These are phyloP conservation scores for Apocrypta bakeri DNA, from an alignment of 1,140 invertebrate species.

Conservation along the genomic window DNA sequence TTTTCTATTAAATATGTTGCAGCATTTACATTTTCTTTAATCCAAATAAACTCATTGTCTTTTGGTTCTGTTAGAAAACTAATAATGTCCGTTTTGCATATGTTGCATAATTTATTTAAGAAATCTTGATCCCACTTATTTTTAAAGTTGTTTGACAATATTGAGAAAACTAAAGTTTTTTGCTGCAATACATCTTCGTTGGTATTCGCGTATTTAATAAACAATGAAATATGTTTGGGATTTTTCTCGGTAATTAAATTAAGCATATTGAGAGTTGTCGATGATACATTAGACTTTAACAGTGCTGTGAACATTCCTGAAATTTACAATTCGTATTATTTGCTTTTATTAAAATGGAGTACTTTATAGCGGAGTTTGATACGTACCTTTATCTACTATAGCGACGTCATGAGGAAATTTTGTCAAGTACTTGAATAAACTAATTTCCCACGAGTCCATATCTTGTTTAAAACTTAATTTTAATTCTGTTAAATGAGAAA, in stretches of 20 bases:
- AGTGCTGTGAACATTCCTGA: slow-evolving; percentile 61
- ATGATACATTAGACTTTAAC: slow-evolving; percentile 55
- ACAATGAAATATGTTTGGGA: slow-evolving; percentile 55
- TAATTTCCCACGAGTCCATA: slow-evolving; percentile 74
- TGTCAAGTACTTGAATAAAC: slow-evolving; percentile 75
- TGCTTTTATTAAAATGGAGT: not conserved
- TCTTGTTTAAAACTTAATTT: slow-evolving; percentile 55
- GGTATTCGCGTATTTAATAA: slow-evolving; percentile 58
- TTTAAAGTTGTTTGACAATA: slow-evolving; percentile 63
- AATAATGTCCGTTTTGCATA: slow-evolving; percentile 60
- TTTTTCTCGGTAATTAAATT: slow-evolving; percentile 62
- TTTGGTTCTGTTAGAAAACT: slow-evolving; percentile 59
- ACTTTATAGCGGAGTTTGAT: slow-evolving; percentile 51
- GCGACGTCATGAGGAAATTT: slow-evolving; percentile 76
- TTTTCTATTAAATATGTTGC: slow-evolving; percentile 63
- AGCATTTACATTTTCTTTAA: slow-evolving; percentile 61
- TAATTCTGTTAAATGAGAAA: slow-evolving; percentile 54
- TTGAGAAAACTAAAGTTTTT: slow-evolving; percentile 61
- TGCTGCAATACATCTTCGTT: slow-evolving; percentile 56
- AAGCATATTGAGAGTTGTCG: slow-evolving; percentile 58
- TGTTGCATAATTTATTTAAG: slow-evolving; percentile 58
- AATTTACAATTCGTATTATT: slow-evolving; percentile 45
- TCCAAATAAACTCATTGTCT: slow-evolving; percentile 58
- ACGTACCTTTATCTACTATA: slow-evolving; percentile 67
- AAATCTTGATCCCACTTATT: slow-evolving; percentile 63